A percentile compares a stretch with the other conserved stretches of the same genome.
These are phyloP conservation scores for Tetramorium simillimum DNA, from an alignment of 1,140 invertebrate genomes.

Conservation along the genomic window DNA sequence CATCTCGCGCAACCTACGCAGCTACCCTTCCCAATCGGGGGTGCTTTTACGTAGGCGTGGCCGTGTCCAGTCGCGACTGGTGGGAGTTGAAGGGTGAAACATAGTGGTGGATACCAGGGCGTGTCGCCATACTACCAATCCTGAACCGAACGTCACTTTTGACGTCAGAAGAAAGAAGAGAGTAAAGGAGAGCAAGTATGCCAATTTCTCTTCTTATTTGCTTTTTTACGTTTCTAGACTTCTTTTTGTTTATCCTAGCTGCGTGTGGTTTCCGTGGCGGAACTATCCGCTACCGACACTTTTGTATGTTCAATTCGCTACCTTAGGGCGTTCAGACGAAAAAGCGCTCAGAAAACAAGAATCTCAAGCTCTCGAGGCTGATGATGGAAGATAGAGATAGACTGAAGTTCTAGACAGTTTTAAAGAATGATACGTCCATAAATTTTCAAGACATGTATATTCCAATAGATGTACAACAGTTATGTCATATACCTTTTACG, in stretches of 20 bases:
- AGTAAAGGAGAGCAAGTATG: constrained; percentile 27
- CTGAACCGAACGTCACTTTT: constrained; percentile 23
- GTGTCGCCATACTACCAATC: constrained; percentile 71
- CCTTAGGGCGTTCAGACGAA: not conserved
- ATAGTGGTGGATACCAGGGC: constrained; percentile 70
- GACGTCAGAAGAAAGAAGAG: constrained; percentile 62
- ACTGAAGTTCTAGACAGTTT: not conserved
- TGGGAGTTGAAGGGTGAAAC: constrained; percentile 40
- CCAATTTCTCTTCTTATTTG: constrained; percentile 38
- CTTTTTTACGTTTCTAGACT: constrained; percentile 18
- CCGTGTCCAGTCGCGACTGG: constrained; percentile 10
- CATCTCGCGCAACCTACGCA: constrained; percentile 72
- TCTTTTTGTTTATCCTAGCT: constrained; percentile 46
- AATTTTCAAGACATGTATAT: not conserved
- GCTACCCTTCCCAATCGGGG: constrained; percentile 68
- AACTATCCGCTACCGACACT: constrained; percentile 22
- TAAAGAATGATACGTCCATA: not conserved
- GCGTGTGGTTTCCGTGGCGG: constrained; percentile 55
- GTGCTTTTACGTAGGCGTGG: constrained; percentile 77
- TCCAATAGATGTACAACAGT: not conserved
- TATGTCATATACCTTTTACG: not conserved
- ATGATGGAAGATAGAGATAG: not conserved
- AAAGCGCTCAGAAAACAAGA: not conserved
- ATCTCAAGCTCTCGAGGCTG: not conserved
- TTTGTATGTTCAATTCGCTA: constrained; percentile 54